Conservation (phyloP, 2,888 invertebrate species). For the Calameuta filiformis region DNA sequence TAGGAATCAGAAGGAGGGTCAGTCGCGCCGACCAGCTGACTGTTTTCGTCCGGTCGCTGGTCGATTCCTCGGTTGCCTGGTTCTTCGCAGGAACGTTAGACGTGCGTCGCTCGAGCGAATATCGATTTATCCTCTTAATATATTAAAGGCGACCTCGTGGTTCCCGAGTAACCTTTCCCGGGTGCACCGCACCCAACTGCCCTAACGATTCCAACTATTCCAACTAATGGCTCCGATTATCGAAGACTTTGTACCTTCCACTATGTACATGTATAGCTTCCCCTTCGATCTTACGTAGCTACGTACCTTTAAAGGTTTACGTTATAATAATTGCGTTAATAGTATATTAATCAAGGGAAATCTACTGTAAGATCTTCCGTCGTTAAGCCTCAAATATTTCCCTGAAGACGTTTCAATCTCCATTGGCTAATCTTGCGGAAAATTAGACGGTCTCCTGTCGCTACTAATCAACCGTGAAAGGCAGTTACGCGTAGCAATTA, state of each 20-base stretch:
- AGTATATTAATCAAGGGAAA: too few species aligned
- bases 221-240: background rate
- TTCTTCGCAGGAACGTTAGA: too few species aligned
- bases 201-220: background rate
- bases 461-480: conserved; percentile 18
- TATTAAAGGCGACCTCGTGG: conserved; percentile 36
- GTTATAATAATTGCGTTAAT: too few species aligned
- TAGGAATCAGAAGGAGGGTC: too few species aligned
- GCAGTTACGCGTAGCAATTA: conserved; percentile 20
- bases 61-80: too few species aligned
- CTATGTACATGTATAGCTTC: background rate
- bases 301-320: too few species aligned
- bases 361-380: background rate
- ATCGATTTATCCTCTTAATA: conserved; percentile 37
- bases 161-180: conserved; percentile 26
- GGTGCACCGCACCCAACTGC: conserved; percentile 22
- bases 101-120: conserved; percentile 12
- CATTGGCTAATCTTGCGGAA: background rate
- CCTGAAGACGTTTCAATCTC: background rate
- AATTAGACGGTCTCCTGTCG: background rate
- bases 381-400: background rate
- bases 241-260: background rate
- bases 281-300: too few species aligned
- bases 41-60: background rate
- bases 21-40: background rate